phyloP scores from a whole-genome alignment of 2,888 invertebrate species.

The Conistra vaccinii region DNA sequence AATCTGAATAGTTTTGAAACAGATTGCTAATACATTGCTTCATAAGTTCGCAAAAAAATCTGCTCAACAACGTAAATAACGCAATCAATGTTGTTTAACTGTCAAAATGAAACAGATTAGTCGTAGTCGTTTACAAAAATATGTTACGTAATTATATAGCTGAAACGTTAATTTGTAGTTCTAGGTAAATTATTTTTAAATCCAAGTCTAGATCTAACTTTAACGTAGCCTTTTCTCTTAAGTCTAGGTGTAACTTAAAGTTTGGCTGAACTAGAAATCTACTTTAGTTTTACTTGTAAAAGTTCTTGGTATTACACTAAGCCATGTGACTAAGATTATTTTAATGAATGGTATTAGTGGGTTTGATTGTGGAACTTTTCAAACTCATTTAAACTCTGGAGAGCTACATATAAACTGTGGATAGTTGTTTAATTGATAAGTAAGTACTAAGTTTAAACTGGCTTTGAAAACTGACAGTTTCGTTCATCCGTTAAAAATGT shows the following conservation, averaged over 20 bases:
- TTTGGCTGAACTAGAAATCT: neutral
- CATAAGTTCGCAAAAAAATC: too few relatives aligned
- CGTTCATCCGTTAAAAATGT: neutral
- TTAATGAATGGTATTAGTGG: constrained; percentile 1
- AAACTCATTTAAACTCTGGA: neutral
- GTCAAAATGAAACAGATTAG: too few relatives aligned
- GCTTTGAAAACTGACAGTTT: neutral
- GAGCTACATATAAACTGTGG: neutral
- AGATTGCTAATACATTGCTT: too few relatives aligned
- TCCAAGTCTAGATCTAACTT: neutral
- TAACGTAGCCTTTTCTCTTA: neutral
- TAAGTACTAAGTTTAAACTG: neutral
- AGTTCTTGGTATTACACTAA: constrained; percentile 17
- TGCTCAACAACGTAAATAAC: too few relatives aligned
- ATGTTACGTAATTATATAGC: too few relatives aligned
- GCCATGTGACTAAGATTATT: constrained; percentile 20
- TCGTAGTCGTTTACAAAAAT: too few relatives aligned
- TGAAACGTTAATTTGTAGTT: neutral
- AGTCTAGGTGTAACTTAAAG: neutral
- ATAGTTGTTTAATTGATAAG: neutral
- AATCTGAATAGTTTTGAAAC: too few relatives aligned
- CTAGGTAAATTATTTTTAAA: neutral
- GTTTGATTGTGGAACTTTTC: constrained; percentile 1
- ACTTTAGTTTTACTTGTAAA: neutral
- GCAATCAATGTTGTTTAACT: too few relatives aligned